A percentile compares a stretch with the other conserved stretches of the same genome.
phyloP scores from a whole-genome alignment of 1,140 invertebrate genomes.

The Dolichoris vasculosae region DNA sequence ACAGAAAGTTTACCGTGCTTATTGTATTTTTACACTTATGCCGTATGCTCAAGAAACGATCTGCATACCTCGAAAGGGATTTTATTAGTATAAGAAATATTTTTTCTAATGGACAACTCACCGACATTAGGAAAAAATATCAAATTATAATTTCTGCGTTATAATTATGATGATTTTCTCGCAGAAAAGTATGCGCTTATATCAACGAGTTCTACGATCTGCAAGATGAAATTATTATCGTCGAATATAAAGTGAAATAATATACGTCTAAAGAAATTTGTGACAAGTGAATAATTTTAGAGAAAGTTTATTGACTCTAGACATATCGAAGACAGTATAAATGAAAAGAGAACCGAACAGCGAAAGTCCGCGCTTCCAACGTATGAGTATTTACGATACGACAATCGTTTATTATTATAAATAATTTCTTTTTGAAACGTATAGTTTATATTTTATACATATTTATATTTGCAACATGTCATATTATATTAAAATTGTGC shows the following conservation, averaged over 20 bases:
- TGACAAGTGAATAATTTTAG: background rate
- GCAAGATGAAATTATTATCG: background rate
- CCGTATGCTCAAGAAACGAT: background rate
- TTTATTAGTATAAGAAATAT: background rate
- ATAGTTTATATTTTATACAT: background rate
- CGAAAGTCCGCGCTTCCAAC: background rate
- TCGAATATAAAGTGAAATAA: background rate
- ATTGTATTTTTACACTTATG: background rate
- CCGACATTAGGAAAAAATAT: background rate
- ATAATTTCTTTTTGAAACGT: background rate
- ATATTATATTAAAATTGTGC: background rate
- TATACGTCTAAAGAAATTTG: background rate
- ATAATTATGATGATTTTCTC: background rate
- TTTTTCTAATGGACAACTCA: background rate
- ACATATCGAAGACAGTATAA: background rate
- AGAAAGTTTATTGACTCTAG: background rate
- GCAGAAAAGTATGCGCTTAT: background rate
- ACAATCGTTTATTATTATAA: slow-evolving; percentile 27
- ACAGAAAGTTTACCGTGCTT: background rate
- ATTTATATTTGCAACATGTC: background rate
- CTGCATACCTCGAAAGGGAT: background rate
- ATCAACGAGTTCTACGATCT: background rate
- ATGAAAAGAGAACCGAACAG: background rate
- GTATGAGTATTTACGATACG: slow-evolving; percentile 47
- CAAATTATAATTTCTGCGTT: background rate